Conservation (phyloP, 2,797 vertebrate genomes). For the Pantherophis vulpinus region DNA sequence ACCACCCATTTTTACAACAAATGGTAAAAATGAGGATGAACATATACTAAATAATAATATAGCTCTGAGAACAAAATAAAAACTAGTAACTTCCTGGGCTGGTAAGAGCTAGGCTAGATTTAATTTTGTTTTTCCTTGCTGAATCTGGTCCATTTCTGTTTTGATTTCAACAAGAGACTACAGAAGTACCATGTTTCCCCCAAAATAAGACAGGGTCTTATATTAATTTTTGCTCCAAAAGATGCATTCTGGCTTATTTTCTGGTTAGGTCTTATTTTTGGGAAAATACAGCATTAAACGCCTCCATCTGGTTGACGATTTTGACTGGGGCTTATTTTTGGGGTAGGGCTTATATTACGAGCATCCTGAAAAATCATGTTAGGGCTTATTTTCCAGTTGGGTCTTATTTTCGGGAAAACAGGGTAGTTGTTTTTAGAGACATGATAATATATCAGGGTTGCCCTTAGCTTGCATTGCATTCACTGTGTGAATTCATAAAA, state of each 20-base stretch:
- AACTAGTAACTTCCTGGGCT: not conserved
- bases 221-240: too few relatives aligned
- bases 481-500: not conserved
- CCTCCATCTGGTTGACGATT: too few relatives aligned
- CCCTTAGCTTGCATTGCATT: not conserved
- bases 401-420: too few relatives aligned
- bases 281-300: too few relatives aligned
- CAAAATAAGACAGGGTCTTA: too few relatives aligned
- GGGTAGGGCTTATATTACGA: too few relatives aligned
- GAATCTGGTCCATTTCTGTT: not conserved
- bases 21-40: not conserved
- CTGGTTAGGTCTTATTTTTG: too few relatives aligned
- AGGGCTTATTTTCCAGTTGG: too few relatives aligned
- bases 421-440: not conserved
- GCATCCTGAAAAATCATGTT: too few relatives aligned
- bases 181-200: not conserved
- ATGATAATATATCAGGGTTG: not conserved
- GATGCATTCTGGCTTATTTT: too few relatives aligned
- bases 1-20: not conserved
- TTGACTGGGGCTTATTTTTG: too few relatives aligned
- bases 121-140: not conserved
- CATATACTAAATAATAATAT: not conserved
- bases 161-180: not conserved
- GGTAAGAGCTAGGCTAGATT: not conserved
- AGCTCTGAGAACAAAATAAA: not conserved